Percentiles rank a stretch among this genome's conserved stretches.
These are phyloP conservation scores for Eumacrocentrus americanus DNA, from an alignment of 2,888 invertebrate species.

Conservation along the genomic window DNA sequence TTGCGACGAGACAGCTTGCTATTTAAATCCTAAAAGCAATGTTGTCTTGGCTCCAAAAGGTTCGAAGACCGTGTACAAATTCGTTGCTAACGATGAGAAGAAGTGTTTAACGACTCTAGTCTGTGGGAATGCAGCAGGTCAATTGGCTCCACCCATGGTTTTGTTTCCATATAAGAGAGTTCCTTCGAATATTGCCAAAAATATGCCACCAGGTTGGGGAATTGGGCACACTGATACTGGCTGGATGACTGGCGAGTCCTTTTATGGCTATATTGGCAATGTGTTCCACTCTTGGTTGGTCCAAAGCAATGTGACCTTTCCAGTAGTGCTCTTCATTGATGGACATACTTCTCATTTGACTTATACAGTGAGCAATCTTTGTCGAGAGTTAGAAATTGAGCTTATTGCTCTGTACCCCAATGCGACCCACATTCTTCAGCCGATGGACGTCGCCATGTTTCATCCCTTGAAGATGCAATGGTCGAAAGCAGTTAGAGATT, in stretches of 20 bases:
- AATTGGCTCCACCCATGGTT: slow-evolving; percentile 34
- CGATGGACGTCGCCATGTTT: slow-evolving; percentile 55
- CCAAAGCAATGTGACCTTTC: slow-evolving; percentile 34
- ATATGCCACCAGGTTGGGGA: too few species aligned
- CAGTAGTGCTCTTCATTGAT: slow-evolving; percentile 57
- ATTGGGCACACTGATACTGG: too few species aligned
- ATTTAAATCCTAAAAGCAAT: slow-evolving; percentile 17
- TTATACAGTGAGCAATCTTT: slow-evolving; percentile 53
- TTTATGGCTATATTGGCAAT: slow-evolving; percentile 12
- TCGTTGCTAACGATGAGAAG: slow-evolving; percentile 21
- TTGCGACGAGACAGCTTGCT: slow-evolving; percentile 20
- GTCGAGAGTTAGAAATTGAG: slow-evolving; percentile 50
- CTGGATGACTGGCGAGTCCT: slow-evolving; percentile 7
- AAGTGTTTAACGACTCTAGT: slow-evolving; percentile 17
- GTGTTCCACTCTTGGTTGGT: slow-evolving; percentile 16
- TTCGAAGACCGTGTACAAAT: slow-evolving; percentile 16
- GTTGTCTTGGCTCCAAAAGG: slow-evolving; percentile 18
- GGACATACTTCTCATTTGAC: slow-evolving; percentile 55
- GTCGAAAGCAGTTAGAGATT: slow-evolving; percentile 44
- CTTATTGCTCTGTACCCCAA: slow-evolving; percentile 54
- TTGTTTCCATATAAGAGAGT: too few species aligned
- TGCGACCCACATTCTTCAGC: slow-evolving; percentile 56
- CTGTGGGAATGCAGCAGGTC: slow-evolving; percentile 20
- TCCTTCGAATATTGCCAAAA: too few species aligned
- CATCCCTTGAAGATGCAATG: slow-evolving; percentile 48